Evolutionary conservation across 2,888 invertebrate species (phyloP).

Genomic region (Xanthorhoe spadicearia): DNA sequence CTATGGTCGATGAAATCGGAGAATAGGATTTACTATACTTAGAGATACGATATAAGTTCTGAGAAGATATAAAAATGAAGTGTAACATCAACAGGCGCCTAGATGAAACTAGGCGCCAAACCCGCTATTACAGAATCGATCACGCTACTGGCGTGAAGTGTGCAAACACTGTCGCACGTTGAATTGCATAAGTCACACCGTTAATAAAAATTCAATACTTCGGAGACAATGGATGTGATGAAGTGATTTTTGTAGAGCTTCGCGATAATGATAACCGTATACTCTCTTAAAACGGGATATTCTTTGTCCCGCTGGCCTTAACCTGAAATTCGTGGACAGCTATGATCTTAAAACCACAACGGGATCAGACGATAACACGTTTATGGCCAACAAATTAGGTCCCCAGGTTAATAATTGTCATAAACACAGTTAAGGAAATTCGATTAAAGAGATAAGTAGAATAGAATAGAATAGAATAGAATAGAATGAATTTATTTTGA

Average conservation of each 20-base stretch:
- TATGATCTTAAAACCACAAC: slow-evolving; percentile 55
- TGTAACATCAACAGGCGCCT: slow-evolving; percentile 32
- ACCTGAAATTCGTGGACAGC: slow-evolving; percentile 50
- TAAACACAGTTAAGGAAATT: not conserved
- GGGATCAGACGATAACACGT: slow-evolving; percentile 48
- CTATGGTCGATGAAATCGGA: slow-evolving; percentile 51
- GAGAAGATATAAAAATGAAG: slow-evolving; percentile 49
- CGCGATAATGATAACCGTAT: slow-evolving; percentile 67
- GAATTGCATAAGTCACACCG: slow-evolving; percentile 65
- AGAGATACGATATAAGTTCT: slow-evolving; percentile 31
- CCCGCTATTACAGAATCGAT: slow-evolving; percentile 46
- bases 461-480: too few relatives aligned
- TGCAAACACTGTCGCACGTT: slow-evolving; percentile 59
- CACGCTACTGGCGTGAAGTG: slow-evolving; percentile 48
- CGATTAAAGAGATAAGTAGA: not conserved
- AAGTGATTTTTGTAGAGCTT: slow-evolving; percentile 46
- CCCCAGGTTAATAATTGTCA: slow-evolving; percentile 25
- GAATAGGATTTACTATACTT: slow-evolving; percentile 56
- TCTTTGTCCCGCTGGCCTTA: slow-evolving; percentile 52
- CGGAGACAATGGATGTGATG: slow-evolving; percentile 65
- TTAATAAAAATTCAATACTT: slow-evolving; percentile 58
- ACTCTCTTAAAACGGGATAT: slow-evolving; percentile 71
- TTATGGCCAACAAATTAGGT: slow-evolving; percentile 54
- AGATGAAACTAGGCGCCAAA: slow-evolving; percentile 38
- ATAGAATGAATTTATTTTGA: too few relatives aligned